phyloP scores from a whole-genome alignment of 1,140 invertebrate genomes.

The Coptotermes formosanus region DNA sequence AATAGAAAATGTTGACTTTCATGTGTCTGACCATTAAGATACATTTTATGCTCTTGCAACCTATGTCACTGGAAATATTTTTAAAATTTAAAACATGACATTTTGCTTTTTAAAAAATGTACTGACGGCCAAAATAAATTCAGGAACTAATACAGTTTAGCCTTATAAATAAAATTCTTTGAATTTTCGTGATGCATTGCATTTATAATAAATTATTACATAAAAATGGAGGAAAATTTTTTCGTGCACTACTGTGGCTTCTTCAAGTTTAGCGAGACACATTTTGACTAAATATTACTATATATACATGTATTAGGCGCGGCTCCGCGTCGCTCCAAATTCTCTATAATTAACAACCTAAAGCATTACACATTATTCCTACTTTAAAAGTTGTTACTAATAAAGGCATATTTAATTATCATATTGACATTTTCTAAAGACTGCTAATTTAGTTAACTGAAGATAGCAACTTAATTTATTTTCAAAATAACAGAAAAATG shows the following conservation, averaged over 20 bases:
- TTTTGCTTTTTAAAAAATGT: too few relatives aligned
- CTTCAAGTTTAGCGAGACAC: not conserved
- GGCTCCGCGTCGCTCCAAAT: not conserved
- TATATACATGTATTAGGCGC: not conserved
- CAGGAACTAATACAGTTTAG: too few relatives aligned
- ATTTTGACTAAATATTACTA: not conserved
- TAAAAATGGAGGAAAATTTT: not conserved
- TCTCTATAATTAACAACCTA: not conserved
- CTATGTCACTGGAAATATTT: too few relatives aligned
- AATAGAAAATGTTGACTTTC: too few relatives aligned
- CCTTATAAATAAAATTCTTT: not conserved
- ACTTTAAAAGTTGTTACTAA: not conserved
- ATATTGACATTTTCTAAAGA: not conserved
- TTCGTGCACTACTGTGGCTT: not conserved
- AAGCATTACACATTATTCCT: not conserved
- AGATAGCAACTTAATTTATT: not conserved
- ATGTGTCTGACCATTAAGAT: too few relatives aligned
- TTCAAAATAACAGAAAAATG: not conserved
- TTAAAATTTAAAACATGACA: too few relatives aligned
- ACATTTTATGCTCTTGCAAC: too few relatives aligned
- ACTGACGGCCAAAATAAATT: too few relatives aligned
- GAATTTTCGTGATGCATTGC: not conserved
- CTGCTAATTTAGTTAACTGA: not conserved
- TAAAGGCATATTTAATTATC: not conserved
- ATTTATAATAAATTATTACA: not conserved